Evolutionary conservation across 2,888 invertebrate species (phyloP).

Genomic region (Lycaena phlaeas): DNA sequence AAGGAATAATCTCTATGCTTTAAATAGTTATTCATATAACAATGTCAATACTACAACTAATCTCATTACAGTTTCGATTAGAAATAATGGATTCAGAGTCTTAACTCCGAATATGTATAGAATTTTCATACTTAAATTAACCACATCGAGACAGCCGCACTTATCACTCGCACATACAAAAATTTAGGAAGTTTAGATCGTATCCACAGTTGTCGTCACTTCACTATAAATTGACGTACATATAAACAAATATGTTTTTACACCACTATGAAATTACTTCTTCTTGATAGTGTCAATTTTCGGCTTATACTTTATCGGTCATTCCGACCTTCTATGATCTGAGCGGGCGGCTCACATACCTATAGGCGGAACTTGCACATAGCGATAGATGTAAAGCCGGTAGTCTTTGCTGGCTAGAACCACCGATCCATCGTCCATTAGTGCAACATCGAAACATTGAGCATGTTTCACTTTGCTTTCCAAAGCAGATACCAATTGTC

Average conservation of each 20-base stretch:
- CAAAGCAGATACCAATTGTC: slow-evolving; percentile 96
- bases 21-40: slow-evolving; percentile 68
- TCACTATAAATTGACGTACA: slow-evolving; percentile 56
- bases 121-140: slow-evolving; percentile 48
- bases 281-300: slow-evolving; percentile 44
- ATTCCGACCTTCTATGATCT: slow-evolving; percentile 59
- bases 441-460: slow-evolving; percentile 99
- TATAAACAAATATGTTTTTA: slow-evolving; percentile 35
- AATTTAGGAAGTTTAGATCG: slow-evolving; percentile 33
- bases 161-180: slow-evolving; percentile 52
- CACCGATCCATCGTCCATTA: slow-evolving; percentile 99
- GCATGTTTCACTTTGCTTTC: slow-evolving; percentile 99
- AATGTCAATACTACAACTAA: slow-evolving; percentile 72
- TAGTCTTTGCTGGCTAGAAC: slow-evolving; percentile 99
- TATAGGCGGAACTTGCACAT: slow-evolving; percentile 93
- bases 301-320: slow-evolving; percentile 53
- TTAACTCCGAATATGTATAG: slow-evolving; percentile 48
- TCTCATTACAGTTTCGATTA: slow-evolving; percentile 69
- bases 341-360: slow-evolving; percentile 75
- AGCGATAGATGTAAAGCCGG: slow-evolving; percentile 98
- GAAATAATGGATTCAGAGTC: slow-evolving; percentile 65
- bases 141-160: slow-evolving; percentile 63
- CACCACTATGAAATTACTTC: slow-evolving; percentile 32
- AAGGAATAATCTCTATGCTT: slow-evolving; percentile 66
- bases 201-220: slow-evolving; percentile 38